Conservation (phyloP, 2,797 vertebrate genomes). For the Diplodus sargus region DNA sequence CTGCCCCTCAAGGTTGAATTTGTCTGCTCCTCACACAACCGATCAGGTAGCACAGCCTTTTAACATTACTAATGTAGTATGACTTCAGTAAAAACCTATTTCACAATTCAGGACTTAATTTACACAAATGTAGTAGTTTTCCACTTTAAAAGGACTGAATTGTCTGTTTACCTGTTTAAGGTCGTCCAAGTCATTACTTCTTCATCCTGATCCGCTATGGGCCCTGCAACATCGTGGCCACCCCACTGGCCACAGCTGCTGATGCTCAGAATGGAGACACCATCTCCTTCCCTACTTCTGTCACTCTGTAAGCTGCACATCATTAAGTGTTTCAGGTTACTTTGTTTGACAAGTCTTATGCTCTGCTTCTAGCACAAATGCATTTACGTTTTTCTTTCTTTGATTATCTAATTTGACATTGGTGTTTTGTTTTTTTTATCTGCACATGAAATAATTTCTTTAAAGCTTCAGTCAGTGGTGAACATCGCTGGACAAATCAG, state of each 20-base stretch:
- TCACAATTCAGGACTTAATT: background rate
- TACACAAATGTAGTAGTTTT: background rate
- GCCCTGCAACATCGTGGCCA: constrained; percentile 83
- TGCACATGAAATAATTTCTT: no score
- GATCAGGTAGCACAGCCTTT: constrained; percentile 70
- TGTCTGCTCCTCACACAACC: constrained; percentile 82
- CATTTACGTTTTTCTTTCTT: background rate
- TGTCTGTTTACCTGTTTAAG: constrained; percentile 47
- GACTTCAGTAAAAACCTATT: background rate
- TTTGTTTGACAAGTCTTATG: background rate
- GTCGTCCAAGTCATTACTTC: constrained; percentile 86
- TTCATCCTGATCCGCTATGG: constrained; percentile 88
- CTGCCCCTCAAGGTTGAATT: constrained; percentile 89
- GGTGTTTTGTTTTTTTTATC: background rate
- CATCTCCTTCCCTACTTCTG: constrained; percentile 85
- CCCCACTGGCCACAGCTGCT: constrained; percentile 84
- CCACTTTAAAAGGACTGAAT: background rate
- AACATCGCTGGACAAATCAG: no score
- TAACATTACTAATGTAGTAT: background rate
- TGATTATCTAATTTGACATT: background rate
- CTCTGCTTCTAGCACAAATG: background rate
- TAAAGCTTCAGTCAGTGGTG: background rate
- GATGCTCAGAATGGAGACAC: constrained; percentile 87
- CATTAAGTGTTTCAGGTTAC: background rate
- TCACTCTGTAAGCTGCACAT: constrained; percentile 81